Conservation (phyloP, 2,888 invertebrate genomes). For the Parnassius glacialis region DNA sequence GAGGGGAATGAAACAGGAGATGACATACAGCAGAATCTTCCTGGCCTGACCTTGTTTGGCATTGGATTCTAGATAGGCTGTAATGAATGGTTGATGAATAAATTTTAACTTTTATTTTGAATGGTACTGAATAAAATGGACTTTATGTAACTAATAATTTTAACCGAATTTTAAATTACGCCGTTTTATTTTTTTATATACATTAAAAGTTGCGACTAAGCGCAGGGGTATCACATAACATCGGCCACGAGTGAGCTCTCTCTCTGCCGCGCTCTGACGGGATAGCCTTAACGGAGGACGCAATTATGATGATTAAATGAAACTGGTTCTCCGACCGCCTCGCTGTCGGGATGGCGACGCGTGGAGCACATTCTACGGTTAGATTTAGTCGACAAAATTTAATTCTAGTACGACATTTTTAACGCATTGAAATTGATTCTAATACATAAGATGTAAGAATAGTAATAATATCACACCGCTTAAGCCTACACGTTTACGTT, state of each 20-base stretch:
- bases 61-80: too few relatives aligned
- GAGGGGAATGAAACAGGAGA: too few relatives aligned
- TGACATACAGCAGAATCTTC: too few relatives aligned
- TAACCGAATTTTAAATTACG: neutral
- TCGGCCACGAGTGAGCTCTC: constrained; percentile 11
- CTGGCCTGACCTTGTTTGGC: too few relatives aligned
- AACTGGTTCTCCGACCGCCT: constrained; percentile 64
- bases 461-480: too few relatives aligned
- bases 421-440: neutral
- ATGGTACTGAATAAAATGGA: too few relatives aligned
- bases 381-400: constrained; percentile 28
- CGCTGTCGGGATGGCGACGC: constrained; percentile 48
- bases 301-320: constrained; percentile 79
- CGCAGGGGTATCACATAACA: constrained; percentile 8
- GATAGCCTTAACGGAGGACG: constrained; percentile 74
- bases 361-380: constrained; percentile 50
- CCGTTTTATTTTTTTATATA: constrained; percentile 1
- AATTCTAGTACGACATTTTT: neutral
- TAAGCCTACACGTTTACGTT: too few relatives aligned
- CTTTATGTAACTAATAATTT: neutral
- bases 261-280: constrained; percentile 35
- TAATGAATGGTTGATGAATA: too few relatives aligned
- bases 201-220: neutral
- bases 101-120: too few relatives aligned
- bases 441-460: too few relatives aligned